phyloP scores from a whole-genome alignment of 2,888 invertebrate species.

The Axea sp. region DNA sequence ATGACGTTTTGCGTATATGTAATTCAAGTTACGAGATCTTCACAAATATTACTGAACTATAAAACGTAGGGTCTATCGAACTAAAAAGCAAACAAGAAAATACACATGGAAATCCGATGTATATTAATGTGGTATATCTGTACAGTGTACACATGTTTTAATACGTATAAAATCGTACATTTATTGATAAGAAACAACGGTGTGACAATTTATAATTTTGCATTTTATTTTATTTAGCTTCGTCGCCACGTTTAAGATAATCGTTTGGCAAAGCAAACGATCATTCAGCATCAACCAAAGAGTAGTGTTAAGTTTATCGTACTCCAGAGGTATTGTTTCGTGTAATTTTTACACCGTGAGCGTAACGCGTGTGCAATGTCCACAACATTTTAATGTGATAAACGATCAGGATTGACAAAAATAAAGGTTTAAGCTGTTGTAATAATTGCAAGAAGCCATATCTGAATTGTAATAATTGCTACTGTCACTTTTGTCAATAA shows the following conservation, averaged over 20 bases:
- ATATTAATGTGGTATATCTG: conserved; percentile 52
- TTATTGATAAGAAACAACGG: conserved; percentile 9
- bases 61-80: conserved; percentile 19
- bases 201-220: conserved; percentile 7
- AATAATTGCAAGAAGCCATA: conserved; percentile 1
- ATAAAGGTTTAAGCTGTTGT: too few species aligned
- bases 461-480: not conserved
- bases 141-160: conserved; percentile 59
- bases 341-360: not conserved
- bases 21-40: conserved; percentile 16
- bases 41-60: conserved; percentile 3
- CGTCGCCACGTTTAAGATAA: conserved; percentile 17
- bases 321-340: not conserved
- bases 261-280: conserved; percentile 27
- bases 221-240: conserved; percentile 18
- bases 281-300: conserved; percentile 54
- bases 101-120: conserved; percentile 32
- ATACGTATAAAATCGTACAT: conserved; percentile 34
- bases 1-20: conserved; percentile 10
- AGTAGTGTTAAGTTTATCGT: conserved; percentile 39
- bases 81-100: not conserved
- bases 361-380: too few species aligned
- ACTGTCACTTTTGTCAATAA: not conserved
- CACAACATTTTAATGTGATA: too few species aligned
- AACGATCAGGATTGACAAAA: too few species aligned